phyloP scores from a whole-genome alignment of 2,888 invertebrate species.

The Kuschelorhynchus macadamiae region DNA sequence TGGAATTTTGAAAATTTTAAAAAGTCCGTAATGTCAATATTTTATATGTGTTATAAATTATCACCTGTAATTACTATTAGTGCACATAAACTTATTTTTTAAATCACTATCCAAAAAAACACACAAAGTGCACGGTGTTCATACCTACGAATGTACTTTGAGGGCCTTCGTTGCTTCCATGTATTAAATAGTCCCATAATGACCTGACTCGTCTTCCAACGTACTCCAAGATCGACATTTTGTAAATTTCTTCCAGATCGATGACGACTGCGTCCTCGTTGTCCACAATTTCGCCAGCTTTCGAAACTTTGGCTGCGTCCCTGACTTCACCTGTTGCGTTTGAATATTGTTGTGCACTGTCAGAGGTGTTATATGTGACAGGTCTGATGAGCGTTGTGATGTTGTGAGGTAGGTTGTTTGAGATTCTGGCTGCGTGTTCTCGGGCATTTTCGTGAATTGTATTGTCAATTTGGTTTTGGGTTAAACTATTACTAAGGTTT shows the following conservation, averaged over 20 bases:
- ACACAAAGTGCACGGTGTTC: too few relatives aligned
- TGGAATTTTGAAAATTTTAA: too few relatives aligned
- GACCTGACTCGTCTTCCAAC: slow-evolving; percentile 21
- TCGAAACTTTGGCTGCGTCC: background rate
- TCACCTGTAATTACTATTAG: too few relatives aligned
- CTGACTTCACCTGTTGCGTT: background rate
- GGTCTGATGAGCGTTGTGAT: background rate
- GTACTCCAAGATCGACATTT: slow-evolving; percentile 36
- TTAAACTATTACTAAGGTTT: background rate
- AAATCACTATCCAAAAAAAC: too few relatives aligned
- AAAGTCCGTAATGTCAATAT: too few relatives aligned
- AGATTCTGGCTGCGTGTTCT: too few relatives aligned
- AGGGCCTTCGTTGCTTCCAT: slow-evolving; percentile 21
- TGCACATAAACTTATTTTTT: too few relatives aligned
- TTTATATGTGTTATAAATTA: too few relatives aligned
- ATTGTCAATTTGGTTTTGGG: background rate
- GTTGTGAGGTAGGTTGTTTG: slow-evolving; percentile 1
- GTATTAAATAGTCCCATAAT: slow-evolving; percentile 28
- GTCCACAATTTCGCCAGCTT: background rate
- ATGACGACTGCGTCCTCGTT: slow-evolving; percentile 20
- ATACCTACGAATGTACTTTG: slow-evolving; percentile 38
- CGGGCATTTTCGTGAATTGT: background rate
- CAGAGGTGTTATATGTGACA: background rate
- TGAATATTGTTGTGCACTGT: background rate
- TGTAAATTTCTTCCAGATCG: slow-evolving; percentile 37